A percentile compares a stretch with the other conserved stretches of the same genome.
Evolutionary conservation across 2,888 invertebrate species (phyloP).

Genomic region (Yponomeuta sedellus): DNA sequence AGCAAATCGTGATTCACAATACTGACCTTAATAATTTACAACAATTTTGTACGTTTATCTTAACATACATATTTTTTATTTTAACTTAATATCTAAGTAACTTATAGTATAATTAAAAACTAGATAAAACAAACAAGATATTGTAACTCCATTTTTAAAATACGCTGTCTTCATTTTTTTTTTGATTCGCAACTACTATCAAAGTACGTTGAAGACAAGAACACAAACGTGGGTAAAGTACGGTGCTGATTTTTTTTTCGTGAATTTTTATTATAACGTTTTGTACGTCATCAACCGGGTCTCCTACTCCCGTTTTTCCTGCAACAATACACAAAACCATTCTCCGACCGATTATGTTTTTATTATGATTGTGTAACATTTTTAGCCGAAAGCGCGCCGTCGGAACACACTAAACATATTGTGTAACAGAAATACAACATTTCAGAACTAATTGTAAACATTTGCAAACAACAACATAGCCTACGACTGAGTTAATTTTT

Average conservation of each 20-base stretch:
- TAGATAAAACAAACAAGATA: not conserved
- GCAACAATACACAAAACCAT: not conserved
- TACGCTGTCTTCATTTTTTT: no score
- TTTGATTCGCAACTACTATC: no score
- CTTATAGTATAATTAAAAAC: not conserved
- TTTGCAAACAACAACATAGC: not conserved
- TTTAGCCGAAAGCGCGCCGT: no score
- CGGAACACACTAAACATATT: no score
- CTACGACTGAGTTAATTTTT: constrained; percentile 30
- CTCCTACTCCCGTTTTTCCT: not conserved
- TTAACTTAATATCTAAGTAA: not conserved
- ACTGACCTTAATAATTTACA: not conserved
- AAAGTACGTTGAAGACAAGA: no score
- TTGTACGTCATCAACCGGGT: not conserved
- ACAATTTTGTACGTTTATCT: not conserved
- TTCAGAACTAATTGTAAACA: no score
- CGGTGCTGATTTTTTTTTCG: no score
- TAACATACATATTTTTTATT: not conserved
- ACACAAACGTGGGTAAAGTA: no score
- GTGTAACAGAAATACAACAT: no score
- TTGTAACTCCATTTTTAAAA: not conserved
- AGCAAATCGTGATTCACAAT: not conserved
- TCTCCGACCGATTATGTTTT: not conserved
- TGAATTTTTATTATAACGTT: no score
- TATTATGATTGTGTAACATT: not conserved